phyloP scores from a whole-genome alignment of 1,140 invertebrate genomes.

The Drosophila mojavensis region DNA sequence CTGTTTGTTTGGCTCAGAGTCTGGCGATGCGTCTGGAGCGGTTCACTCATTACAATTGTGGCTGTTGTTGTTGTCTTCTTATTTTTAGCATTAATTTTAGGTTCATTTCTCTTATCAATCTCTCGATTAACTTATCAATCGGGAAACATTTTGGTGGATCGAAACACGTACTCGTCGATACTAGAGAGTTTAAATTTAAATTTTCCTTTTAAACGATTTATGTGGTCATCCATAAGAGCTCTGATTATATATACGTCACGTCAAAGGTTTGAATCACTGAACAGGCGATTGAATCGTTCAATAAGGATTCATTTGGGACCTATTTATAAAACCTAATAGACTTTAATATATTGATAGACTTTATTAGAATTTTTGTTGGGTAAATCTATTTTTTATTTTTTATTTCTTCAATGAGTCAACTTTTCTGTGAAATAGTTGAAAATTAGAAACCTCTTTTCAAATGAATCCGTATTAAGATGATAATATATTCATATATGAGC shows the following conservation, averaged over 20 bases:
- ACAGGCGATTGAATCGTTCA: too few relatives aligned
- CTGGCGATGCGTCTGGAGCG: not conserved
- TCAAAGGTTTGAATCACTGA: too few relatives aligned
- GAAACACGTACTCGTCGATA: constrained; percentile 26
- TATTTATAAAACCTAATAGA: too few relatives aligned
- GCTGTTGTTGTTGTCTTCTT: constrained; percentile 4
- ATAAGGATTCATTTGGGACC: too few relatives aligned
- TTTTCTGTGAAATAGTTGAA: too few relatives aligned
- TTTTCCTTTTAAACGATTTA: not conserved
- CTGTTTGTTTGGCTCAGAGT: not conserved
- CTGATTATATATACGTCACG: not conserved
- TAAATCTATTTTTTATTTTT: too few relatives aligned
- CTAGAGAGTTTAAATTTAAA: not conserved
- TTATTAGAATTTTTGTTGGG: too few relatives aligned
- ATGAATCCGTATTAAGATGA: too few relatives aligned
- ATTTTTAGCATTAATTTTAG: constrained; percentile 3
- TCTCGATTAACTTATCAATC: constrained; percentile 40
- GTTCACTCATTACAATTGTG: not conserved
- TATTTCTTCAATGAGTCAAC: too few relatives aligned
- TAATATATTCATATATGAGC: too few relatives aligned
- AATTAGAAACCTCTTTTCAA: too few relatives aligned
- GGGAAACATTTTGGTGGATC: constrained; percentile 35
- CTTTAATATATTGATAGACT: too few relatives aligned
- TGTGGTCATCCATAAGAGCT: not conserved
- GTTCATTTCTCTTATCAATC: constrained; percentile 17